Evolutionary conservation across 2,797 vertebrate genomes (phyloP), one percentile per base, ranked within the genome.

Genomic region (Acanthurus lineatus): DNA sequence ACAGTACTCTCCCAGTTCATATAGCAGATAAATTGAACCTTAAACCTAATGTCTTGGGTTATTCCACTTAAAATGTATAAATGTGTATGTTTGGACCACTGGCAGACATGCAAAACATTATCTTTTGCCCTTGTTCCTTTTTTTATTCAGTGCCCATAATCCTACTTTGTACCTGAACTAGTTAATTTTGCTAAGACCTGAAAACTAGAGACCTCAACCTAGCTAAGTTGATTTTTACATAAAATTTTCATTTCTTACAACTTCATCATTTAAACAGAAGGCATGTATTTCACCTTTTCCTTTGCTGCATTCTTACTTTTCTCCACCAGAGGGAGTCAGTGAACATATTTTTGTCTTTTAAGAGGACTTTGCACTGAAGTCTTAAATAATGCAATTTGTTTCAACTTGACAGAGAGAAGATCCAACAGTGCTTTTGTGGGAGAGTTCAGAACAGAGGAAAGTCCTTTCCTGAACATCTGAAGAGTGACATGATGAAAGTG

Each of bases 301-400:
- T 63, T 40, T 32, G 10, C 53, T 87, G 83, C 56, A 83, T 38
- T 82, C 28, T 60, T 10, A 15, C 15, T 49, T 83, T 56, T 67
- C 1, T 44, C 58, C 91, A 85, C 73, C 49, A 90, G 92, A 73
- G 81, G 86, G 90, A 85, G 85, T 35, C 6, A 19, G 19, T 72
- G 59, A 52, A 19, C 32, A 20, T 35, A 1, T 35, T 60, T n/a
- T 82, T 8, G 69, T 38, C 9, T 69, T 22, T 19, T 7, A 15
- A 20, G 15, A 61, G 11, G 16, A 6, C 12, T 22, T 54, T 19
- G 3, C 20, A 12, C 38, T 65, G 22, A 57, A 9, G 4, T 22
- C 15, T 44, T 38, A 69, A 3, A 22, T 42, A 35, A 63, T 20
- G 7, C 16, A 11, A 0, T 69, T 78, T 77, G 47, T 82, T 69